phyloP scores from a whole-genome alignment of 2,888 invertebrate genomes.

The Gari tellinella region DNA sequence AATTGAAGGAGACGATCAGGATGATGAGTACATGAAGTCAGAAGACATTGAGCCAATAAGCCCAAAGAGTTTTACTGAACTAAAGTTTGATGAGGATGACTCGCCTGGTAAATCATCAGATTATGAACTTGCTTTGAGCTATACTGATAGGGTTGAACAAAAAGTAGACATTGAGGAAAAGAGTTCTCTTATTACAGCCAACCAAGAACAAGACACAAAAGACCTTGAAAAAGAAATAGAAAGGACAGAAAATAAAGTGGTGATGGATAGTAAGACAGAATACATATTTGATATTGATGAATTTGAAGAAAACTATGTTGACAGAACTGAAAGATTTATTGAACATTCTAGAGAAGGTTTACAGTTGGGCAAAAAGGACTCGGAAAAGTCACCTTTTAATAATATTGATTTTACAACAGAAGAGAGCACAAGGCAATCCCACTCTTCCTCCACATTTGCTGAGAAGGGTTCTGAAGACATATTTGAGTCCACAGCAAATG shows the following conservation, averaged over 20 bases:
- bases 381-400: not conserved
- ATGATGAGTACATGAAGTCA: slow-evolving; percentile 14
- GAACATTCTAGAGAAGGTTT: slow-evolving; percentile 28
- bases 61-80: slow-evolving; percentile 43
- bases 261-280: slow-evolving; percentile 14
- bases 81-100: slow-evolving; percentile 34
- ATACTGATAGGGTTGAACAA: slow-evolving; percentile 47
- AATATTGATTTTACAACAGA: slow-evolving; percentile 5
- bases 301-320: slow-evolving; percentile 53
- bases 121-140: slow-evolving; percentile 47
- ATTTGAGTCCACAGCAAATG: not conserved
- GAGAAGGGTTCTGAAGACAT: slow-evolving; percentile 1
- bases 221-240: no score
- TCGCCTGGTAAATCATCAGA: slow-evolving; percentile 28
- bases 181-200: not conserved
- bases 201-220: no score
- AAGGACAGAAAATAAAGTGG: no score
- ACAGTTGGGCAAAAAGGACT: slow-evolving; percentile 8
- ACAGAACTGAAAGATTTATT: slow-evolving; percentile 65
- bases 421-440: not conserved
- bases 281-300: slow-evolving; percentile 38
- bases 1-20: slow-evolving; percentile 60
- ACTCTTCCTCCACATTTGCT: not conserved
- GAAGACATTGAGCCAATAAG: slow-evolving; percentile 33
- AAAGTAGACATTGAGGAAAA: slow-evolving; percentile 18